Percentiles rank a stretch among this genome's conserved stretches.
These are phyloP conservation scores for Semaprochilodus insignis DNA, from an alignment of 2,797 vertebrate species.

Conservation along the genomic window DNA sequence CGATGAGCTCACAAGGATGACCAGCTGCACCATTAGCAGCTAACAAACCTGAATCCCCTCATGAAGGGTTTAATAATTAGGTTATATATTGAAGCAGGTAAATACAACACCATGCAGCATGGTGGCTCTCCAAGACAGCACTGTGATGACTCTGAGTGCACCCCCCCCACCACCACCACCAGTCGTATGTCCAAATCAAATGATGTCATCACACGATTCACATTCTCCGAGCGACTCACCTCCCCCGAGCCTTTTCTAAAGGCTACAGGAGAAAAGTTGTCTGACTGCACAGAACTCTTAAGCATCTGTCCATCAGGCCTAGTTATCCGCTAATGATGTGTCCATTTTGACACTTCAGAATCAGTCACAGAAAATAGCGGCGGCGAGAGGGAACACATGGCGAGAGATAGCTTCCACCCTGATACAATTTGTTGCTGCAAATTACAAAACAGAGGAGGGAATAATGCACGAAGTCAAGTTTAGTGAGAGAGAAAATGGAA, in stretches of 20 bases:
- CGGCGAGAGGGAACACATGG: conserved; percentile 76
- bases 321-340: conserved; percentile 80
- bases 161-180: too few species aligned
- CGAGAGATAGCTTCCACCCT: conserved; percentile 81
- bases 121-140: not conserved
- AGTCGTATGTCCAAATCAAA: not conserved
- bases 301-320: conserved; percentile 79
- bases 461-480: conserved; percentile 87
- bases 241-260: conserved; percentile 28
- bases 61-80: not conserved
- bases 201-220: conserved; percentile 12
- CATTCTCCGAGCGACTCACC: not conserved
- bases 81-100: not conserved
- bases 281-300: conserved; percentile 77
- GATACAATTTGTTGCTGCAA: conserved; percentile 85
- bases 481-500: conserved; percentile 88
- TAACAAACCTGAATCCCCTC: not conserved
- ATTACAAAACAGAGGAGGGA: conserved; percentile 84
- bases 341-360: conserved; percentile 85
- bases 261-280: conserved; percentile 57
- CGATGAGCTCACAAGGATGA: too few species aligned
- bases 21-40: too few species aligned
- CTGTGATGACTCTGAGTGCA: not conserved
- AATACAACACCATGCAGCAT: not conserved
- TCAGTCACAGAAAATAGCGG: conserved; percentile 82